phyloP scores from a whole-genome alignment of 1,140 invertebrate species.

The Macrosteles quadrilineatus region DNA sequence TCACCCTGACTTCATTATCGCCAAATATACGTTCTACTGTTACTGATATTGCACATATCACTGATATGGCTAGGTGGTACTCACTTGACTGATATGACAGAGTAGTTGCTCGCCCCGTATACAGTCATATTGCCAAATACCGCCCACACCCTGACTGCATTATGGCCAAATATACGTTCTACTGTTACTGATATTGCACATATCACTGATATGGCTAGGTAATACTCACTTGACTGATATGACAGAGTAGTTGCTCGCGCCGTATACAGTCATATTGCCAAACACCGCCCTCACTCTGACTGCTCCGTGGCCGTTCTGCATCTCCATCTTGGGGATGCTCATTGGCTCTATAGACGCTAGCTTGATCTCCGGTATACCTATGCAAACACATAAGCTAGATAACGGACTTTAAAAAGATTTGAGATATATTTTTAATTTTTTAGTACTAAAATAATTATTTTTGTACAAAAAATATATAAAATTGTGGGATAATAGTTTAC shows the following conservation, averaged over 20 bases:
- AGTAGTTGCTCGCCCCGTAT: constrained; percentile 70
- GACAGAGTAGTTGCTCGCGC: constrained; percentile 71
- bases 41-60: too few species aligned
- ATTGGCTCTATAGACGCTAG: constrained; percentile 73
- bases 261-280: constrained; percentile 68
- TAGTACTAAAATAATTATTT: neutral
- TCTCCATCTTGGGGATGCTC: constrained; percentile 64
- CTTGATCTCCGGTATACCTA: constrained; percentile 67
- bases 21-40: too few species aligned
- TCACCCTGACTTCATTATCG: constrained; percentile 68
- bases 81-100: constrained; percentile 56
- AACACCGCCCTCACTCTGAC: constrained; percentile 69
- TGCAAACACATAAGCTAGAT: constrained; percentile 23
- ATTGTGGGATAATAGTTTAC: too few species aligned
- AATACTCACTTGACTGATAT: constrained; percentile 53
- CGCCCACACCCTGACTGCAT: constrained; percentile 68
- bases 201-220: too few species aligned
- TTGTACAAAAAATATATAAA: too few species aligned
- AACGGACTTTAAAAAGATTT: too few species aligned
- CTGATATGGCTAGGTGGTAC: too few species aligned
- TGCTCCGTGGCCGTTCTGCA: constrained; percentile 73
- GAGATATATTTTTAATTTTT: constrained; percentile 31
- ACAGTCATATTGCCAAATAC: constrained; percentile 71
- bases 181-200: too few species aligned
- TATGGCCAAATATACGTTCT: too few species aligned